Conservation (phyloP, 1,140 invertebrate species). For the Anoplophora glabripennis region DNA sequence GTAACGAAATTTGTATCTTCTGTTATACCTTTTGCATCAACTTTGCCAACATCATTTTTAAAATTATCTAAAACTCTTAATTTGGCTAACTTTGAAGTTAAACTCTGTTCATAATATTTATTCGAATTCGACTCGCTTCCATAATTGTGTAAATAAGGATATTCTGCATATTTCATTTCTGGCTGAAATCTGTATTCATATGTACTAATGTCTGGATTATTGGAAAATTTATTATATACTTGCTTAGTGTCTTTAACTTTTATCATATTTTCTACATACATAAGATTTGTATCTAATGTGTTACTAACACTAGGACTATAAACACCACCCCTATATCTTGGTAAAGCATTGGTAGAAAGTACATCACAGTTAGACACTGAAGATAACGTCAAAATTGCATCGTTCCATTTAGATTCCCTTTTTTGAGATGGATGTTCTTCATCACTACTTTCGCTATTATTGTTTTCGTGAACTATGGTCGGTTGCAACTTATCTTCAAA, state of each 20-base stretch:
- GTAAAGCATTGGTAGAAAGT: slow-evolving; percentile 50
- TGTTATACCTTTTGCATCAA: background rate
- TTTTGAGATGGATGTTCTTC: slow-evolving; percentile 57
- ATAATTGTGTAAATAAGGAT: slow-evolving; percentile 28
- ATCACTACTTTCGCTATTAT: slow-evolving; percentile 55
- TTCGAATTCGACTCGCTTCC: slow-evolving; percentile 16
- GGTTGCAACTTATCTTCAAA: slow-evolving; percentile 56
- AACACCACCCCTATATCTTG: slow-evolving; percentile 48
- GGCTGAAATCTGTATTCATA: slow-evolving; percentile 22
- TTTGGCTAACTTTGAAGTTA: slow-evolving; percentile 40
- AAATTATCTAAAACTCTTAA: slow-evolving; percentile 39
- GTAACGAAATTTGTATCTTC: slow-evolving; percentile 4
- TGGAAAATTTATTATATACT: slow-evolving; percentile 16
- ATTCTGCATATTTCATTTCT: slow-evolving; percentile 31
- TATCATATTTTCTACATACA: slow-evolving; percentile 43
- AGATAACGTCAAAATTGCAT: slow-evolving; percentile 52
- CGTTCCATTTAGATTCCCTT: slow-evolving; percentile 54
- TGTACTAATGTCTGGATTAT: slow-evolving; percentile 21
- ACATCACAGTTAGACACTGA: no score
- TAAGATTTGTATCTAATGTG: slow-evolving; percentile 28
- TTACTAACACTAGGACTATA: slow-evolving; percentile 41
- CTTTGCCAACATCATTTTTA: slow-evolving; percentile 21
- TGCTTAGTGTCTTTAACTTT: slow-evolving; percentile 31
- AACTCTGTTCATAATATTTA: no score
- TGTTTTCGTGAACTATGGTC: slow-evolving; percentile 20